A percentile compares a stretch with the other conserved stretches of the same genome.
These are phyloP conservation scores for Tor tambroides DNA, from an alignment of 2,113 vertebrate genomes.

Conservation along the genomic window DNA sequence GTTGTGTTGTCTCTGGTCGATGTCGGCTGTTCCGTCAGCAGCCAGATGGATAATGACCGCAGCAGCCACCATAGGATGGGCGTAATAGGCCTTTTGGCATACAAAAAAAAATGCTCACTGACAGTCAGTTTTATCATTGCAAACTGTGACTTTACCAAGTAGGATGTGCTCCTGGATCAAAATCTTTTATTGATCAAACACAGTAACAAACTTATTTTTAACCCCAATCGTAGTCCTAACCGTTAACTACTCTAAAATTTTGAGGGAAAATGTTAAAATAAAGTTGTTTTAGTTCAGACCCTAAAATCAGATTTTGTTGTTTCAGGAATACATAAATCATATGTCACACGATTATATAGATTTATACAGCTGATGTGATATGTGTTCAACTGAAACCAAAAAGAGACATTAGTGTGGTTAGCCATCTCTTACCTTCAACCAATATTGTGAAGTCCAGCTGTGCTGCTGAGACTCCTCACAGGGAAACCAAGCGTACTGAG, in stretches of 20 bases:
- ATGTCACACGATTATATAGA: neutral
- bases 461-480: slow-evolving; percentile 81
- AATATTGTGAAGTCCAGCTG: slow-evolving; percentile 81
- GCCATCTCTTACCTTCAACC: slow-evolving; percentile 87
- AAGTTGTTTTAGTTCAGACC: no score
- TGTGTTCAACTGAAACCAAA: neutral
- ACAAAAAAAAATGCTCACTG: neutral
- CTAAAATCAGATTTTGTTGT: neutral
- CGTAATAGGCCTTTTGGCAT: slow-evolving; percentile 83
- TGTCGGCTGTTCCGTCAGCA: slow-evolving; percentile 88
- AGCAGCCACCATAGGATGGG: slow-evolving; percentile 93
- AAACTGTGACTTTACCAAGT: neutral
- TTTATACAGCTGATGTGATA: neutral
- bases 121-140: neutral
- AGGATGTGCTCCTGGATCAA: neutral
- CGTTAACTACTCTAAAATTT: neutral
- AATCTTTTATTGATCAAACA: neutral
- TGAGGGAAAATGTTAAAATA: neutral
- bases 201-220: neutral
- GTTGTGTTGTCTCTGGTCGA: slow-evolving; percentile 91
- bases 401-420: neutral
- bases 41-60: slow-evolving; percentile 95
- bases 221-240: neutral
- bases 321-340: neutral
- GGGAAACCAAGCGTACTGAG: slow-evolving; percentile 96